Base-by-base conservation (phyloP, 37 sponge, comb jelly and placozoan species). In the Aphrocallistes beatrix region DNA sequence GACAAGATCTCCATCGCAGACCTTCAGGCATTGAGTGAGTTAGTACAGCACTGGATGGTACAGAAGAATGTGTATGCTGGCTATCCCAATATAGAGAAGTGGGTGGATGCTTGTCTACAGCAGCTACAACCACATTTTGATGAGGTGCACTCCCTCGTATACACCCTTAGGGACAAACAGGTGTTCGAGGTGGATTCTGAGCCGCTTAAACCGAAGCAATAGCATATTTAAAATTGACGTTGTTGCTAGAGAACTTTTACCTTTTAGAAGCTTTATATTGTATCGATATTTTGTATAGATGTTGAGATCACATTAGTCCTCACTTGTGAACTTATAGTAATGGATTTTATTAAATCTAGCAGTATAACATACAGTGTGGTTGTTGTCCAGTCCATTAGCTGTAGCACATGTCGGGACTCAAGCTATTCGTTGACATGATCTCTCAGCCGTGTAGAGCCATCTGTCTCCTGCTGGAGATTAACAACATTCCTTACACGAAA, bases 1-100 rank as follows among this genome's bases (percentile, higher is more conserved):
- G 82, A 87, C 13, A 84, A 86, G 36, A 93, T 93, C 82, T 88
- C 93, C 37, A 90, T 93, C 45, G 93, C 93, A 23, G 93, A 93
- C 86, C 75, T 93, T 21, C 93, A 90, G 45, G 93, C 90, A 8
- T 42, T 90, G 38, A 90, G 93, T 85, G 93, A 93, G 81, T 49
- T 90, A 37, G 85, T 89, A 0, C 90, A 93, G 84, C 87, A 86
- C 40, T 90, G 89, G 89, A 69, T 90, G 86, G 75, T 51, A 23
- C 87, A 85, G 0, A 32, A 40, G 23, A 82, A 88, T 19, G 51
- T 85, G 21, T 81, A 84, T 28, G 51, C 49, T 13, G 90, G 85
- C 8, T 60, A 39, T 3, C 90, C 93, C 23, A 88, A 82, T 34
- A 85, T 93, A 0, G 84, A 86, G 17, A 45, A 37, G 0, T 93